Percentiles rank a stretch among this genome's conserved stretches.
Conservation (phyloP, 2,113 vertebrate species). For the Spilogale gracilis region DNA sequence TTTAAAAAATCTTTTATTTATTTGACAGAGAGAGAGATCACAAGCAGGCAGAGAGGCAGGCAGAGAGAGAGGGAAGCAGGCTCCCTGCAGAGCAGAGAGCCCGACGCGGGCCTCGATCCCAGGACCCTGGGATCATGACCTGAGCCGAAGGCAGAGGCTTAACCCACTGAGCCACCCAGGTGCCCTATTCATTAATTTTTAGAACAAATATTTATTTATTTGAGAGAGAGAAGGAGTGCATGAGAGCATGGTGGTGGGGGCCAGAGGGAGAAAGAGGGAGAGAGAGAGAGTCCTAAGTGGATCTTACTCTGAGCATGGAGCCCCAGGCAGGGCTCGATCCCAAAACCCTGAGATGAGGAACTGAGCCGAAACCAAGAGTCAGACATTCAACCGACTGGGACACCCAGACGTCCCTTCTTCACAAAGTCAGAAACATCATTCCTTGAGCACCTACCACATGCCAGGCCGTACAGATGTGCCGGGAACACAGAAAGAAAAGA, state of each 20-base stretch:
- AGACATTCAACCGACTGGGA: fast-evolving
- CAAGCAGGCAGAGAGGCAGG: too few relatives aligned
- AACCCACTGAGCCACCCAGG: too few relatives aligned
- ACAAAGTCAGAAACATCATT: background rate
- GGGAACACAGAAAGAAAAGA: background rate
- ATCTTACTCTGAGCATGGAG: too few relatives aligned
- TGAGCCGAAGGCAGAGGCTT: too few relatives aligned
- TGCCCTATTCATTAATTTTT: background rate
- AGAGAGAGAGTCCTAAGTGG: background rate
- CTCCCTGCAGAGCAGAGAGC: too few relatives aligned
- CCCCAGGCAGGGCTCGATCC: background rate
- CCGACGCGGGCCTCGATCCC: too few relatives aligned
- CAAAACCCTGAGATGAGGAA: background rate
- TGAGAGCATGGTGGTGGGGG: background rate
- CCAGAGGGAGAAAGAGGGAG: background rate
- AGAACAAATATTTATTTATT: too few relatives aligned
- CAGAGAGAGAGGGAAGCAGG: too few relatives aligned
- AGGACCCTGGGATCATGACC: too few relatives aligned
- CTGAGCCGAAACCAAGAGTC: background rate
- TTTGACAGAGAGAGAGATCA: background rate
- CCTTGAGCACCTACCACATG: background rate
- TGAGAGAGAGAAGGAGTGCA: too few relatives aligned
- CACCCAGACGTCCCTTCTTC: background rate
- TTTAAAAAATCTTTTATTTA: background rate
- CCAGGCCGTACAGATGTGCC: background rate